phyloP scores from a whole-genome alignment of 92 coral and sea anemone species.

The Siderastrea radians region DNA sequence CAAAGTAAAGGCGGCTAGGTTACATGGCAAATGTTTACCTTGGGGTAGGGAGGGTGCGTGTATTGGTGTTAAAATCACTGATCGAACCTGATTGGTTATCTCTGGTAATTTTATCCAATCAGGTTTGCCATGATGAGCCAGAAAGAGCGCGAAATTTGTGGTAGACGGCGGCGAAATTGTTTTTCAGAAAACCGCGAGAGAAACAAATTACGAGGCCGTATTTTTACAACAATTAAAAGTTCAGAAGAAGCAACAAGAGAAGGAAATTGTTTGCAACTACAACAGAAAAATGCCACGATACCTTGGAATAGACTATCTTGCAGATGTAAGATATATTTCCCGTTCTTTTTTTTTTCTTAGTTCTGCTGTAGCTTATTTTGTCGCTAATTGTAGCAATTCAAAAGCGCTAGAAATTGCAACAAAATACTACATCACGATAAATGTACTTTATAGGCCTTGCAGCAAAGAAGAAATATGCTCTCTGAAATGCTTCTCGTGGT shows the following conservation, averaged over 20 bases:
- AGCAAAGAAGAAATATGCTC: conserved; percentile 63
- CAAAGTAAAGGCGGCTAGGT: background rate
- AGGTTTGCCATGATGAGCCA: background rate
- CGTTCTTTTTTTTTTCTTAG: background rate
- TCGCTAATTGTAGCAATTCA: background rate
- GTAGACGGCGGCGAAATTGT: background rate
- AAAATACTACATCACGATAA: background rate
- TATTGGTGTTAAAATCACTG: background rate
- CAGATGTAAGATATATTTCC: conserved; percentile 62
- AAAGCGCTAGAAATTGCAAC: background rate
- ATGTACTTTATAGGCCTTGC: conserved; percentile 64
- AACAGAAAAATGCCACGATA: conserved; percentile 75
- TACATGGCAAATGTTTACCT: background rate
- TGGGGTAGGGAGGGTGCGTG: background rate
- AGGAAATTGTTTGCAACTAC: background rate
- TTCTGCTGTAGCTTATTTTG: background rate
- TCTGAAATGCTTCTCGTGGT: conserved; percentile 78
- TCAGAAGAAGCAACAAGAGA: background rate
- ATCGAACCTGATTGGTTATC: background rate
- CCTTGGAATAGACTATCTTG: conserved; percentile 82
- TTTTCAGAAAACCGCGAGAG: background rate
- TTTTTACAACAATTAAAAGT: background rate
- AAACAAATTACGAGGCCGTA: no score
- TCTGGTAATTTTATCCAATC: conserved; percentile 6
- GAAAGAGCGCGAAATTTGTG: conserved; percentile 15